phyloP scores from a whole-genome alignment of 2,888 invertebrate genomes.

The Pterostichus niger region DNA sequence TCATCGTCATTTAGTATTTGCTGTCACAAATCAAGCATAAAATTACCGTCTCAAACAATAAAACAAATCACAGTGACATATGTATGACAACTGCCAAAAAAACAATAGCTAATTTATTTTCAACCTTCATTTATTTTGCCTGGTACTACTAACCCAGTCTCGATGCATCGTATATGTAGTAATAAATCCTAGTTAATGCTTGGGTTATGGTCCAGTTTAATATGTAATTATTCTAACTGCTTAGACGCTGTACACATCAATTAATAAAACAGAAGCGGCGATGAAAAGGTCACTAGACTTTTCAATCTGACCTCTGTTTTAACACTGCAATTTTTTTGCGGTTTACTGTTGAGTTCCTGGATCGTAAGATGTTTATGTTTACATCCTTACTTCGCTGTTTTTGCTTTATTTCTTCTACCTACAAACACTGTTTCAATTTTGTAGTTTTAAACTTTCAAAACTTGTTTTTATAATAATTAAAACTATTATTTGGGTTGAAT shows the following conservation, averaged over 20 bases:
- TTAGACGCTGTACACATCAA: constrained; percentile 41
- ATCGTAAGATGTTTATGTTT: constrained; percentile 38
- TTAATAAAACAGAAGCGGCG: constrained; percentile 61
- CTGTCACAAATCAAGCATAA: neutral
- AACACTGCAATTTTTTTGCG: constrained; percentile 19
- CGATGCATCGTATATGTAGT: constrained; percentile 9
- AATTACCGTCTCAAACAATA: neutral
- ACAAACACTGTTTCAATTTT: too few species aligned
- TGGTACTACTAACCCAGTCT: constrained; percentile 46
- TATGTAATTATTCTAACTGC: constrained; percentile 51
- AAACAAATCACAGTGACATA: constrained; percentile 20
- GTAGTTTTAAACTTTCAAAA: too few species aligned
- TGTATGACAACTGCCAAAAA: constrained; percentile 19
- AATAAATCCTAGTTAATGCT: constrained; percentile 52
- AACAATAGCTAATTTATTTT: constrained; percentile 9
- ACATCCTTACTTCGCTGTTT: neutral
- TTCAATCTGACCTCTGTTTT: constrained; percentile 39
- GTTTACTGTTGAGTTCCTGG: neutral
- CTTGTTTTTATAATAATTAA: too few species aligned
- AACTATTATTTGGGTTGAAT: too few species aligned
- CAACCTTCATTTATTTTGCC: constrained; percentile 30
- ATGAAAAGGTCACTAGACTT: constrained; percentile 58
- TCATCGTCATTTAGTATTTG: neutral
- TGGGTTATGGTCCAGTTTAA: constrained; percentile 31
- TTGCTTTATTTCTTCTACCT: too few species aligned